These are phyloP conservation scores for Carcina quercana DNA, from an alignment of 2,888 invertebrate genomes.

Conservation along the genomic window DNA sequence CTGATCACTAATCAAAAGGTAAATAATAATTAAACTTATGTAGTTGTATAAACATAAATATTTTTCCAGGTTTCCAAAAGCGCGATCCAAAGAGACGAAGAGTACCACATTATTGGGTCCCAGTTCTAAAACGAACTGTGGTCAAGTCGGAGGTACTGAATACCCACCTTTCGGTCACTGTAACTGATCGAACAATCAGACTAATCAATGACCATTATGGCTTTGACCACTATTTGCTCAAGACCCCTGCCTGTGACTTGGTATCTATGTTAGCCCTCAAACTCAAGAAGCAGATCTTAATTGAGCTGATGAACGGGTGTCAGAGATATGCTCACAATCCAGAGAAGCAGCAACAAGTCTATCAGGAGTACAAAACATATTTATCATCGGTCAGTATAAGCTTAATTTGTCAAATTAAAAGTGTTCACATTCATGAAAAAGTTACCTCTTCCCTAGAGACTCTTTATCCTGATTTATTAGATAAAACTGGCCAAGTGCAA, in stretches of 20 bases:
- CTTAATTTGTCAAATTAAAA: too few relatives aligned
- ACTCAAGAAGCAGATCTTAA: constrained; percentile 89
- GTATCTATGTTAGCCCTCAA: constrained; percentile 88
- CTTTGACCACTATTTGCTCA: constrained; percentile 95
- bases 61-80: constrained; percentile 78
- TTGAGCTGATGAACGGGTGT: constrained; percentile 79
- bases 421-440: background rate
- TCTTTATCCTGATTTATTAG: too few relatives aligned
- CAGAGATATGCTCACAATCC: constrained; percentile 79
- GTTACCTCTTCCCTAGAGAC: background rate
- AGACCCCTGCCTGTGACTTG: constrained; percentile 95
- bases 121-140: constrained; percentile 83
- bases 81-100: constrained; percentile 74
- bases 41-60: too few relatives aligned
- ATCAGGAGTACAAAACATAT: constrained; percentile 87
- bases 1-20: too few relatives aligned
- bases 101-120: constrained; percentile 92
- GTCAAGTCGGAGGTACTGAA: constrained; percentile 94
- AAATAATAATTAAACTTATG: too few relatives aligned
- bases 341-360: constrained; percentile 79
- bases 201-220: constrained; percentile 93
- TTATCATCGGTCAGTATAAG: constrained; percentile 82
- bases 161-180: constrained; percentile 85
- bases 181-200: constrained; percentile 88
- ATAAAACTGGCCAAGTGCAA: too few relatives aligned